A percentile compares a stretch with the other conserved stretches of the same genome.
These are phyloP conservation scores for Polypterus senegalus DNA, from an alignment of 2,113 vertebrate species.

Conservation along the genomic window DNA sequence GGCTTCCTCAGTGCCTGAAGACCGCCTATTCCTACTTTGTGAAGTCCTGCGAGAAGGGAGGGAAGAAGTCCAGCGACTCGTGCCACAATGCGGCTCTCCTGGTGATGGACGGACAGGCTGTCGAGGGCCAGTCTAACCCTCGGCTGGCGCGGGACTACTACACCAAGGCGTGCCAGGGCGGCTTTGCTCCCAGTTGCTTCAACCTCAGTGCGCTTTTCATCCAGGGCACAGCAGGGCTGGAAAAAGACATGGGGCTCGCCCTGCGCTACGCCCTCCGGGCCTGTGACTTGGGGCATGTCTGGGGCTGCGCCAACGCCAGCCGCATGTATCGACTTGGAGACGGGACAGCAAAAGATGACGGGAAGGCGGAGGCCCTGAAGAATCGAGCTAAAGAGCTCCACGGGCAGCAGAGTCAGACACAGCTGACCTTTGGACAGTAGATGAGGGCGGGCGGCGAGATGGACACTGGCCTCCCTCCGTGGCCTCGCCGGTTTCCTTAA, in stretches of 20 bases:
- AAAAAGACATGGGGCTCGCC: slow-evolving; percentile 68
- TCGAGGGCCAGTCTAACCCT: slow-evolving; percentile 44
- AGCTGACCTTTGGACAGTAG: slow-evolving; percentile 48
- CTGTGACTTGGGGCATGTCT: slow-evolving; percentile 81
- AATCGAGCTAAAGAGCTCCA: slow-evolving; percentile 68
- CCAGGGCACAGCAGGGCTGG: slow-evolving; percentile 54
- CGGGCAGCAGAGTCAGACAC: slow-evolving; percentile 49
- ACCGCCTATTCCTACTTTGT: slow-evolving; percentile 70
- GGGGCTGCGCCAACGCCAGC: slow-evolving; percentile 88
- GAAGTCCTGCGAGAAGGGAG: slow-evolving; percentile 63
- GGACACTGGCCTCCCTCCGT: slow-evolving; percentile 27
- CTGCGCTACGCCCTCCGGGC: slow-evolving; percentile 67
- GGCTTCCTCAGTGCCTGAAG: slow-evolving; percentile 63
- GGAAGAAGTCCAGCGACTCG: slow-evolving; percentile 69
- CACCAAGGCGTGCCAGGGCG: slow-evolving; percentile 64
- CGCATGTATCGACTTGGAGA: slow-evolving; percentile 90
- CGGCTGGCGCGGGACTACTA: slow-evolving; percentile 64
- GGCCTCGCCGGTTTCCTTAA: no score
- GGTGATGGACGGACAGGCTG: slow-evolving; percentile 60
- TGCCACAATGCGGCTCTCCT: slow-evolving; percentile 79
- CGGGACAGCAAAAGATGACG: slow-evolving; percentile 62
- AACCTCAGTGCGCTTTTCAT: slow-evolving; percentile 78
- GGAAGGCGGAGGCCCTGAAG: slow-evolving; percentile 76
- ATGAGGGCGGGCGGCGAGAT: no score
- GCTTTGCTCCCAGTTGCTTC: slow-evolving; percentile 78